A percentile compares a stretch with the other conserved stretches of the same genome.
These are phyloP conservation scores for Hermatobates lingyangjiaoensis DNA, from an alignment of 1,140 invertebrate species.

Conservation along the genomic window DNA sequence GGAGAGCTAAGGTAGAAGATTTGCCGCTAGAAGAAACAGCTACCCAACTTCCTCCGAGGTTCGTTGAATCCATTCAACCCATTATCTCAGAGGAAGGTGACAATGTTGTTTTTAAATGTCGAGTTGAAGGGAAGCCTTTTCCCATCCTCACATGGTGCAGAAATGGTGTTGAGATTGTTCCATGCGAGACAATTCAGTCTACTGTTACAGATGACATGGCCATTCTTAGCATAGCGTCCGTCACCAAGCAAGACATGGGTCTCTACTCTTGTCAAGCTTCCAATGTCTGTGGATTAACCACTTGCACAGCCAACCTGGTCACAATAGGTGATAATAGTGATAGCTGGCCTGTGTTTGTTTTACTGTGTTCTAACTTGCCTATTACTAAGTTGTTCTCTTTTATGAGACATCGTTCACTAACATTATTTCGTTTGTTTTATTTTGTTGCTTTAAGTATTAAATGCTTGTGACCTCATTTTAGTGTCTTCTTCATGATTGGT, in stretches of 20 bases:
- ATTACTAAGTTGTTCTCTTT: too few relatives aligned
- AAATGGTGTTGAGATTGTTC: slow-evolving; percentile 44
- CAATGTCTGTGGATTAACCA: slow-evolving; percentile 57
- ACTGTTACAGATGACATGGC: slow-evolving; percentile 36
- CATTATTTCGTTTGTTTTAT: too few relatives aligned
- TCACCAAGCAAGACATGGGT: slow-evolving; percentile 47
- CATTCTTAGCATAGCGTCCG: slow-evolving; percentile 40
- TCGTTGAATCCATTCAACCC: slow-evolving; percentile 47
- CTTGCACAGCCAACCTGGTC: slow-evolving; percentile 51
- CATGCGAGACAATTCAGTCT: slow-evolving; percentile 39
- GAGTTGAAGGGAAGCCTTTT: slow-evolving; percentile 43
- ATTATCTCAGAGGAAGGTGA: slow-evolving; percentile 37
- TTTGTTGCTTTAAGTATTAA: too few relatives aligned
- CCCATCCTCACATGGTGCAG: slow-evolving; percentile 59
- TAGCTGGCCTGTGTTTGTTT: slow-evolving; percentile 8
- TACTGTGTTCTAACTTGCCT: too few relatives aligned
- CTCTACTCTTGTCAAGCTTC: slow-evolving; percentile 59
- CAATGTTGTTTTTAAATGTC: slow-evolving; percentile 39
- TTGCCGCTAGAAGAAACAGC: slow-evolving; percentile 11
- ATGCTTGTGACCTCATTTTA: too few relatives aligned
- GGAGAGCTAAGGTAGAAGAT: slow-evolving; percentile 16
- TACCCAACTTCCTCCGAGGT: slow-evolving; percentile 36
- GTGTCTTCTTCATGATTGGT: too few relatives aligned
- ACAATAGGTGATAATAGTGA: slow-evolving; percentile 34
- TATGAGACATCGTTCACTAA: too few relatives aligned